Evolutionary conservation across 2,888 invertebrate species (phyloP).

Genomic region (Lutraria lutraria): DNA sequence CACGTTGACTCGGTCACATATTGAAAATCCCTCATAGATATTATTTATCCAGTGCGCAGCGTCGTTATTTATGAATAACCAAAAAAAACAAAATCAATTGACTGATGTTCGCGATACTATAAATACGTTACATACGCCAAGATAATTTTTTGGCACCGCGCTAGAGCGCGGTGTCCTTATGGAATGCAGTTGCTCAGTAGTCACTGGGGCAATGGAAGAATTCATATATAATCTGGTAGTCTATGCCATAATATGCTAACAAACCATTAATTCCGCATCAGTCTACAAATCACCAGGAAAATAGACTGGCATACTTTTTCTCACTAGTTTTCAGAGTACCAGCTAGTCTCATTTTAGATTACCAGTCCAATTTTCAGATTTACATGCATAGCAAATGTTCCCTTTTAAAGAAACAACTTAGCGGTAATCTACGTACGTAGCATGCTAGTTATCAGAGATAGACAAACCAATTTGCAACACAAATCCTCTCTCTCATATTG

Average conservation of each 20-base stretch:
- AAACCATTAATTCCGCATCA: background rate
- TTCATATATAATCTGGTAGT: too few relatives aligned
- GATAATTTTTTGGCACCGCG: too few relatives aligned
- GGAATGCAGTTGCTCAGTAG: too few relatives aligned
- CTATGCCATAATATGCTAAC: background rate
- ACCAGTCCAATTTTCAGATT: background rate
- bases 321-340: background rate
- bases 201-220: too few relatives aligned
- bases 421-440: background rate
- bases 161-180: too few relatives aligned
- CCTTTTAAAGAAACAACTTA: background rate
- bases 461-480: constrained; percentile 1
- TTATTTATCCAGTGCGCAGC: too few relatives aligned
- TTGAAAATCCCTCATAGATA: too few relatives aligned
- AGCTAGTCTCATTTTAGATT: background rate
- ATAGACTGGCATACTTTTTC: background rate
- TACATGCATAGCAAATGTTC: background rate
- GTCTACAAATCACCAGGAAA: background rate
- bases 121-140: too few relatives aligned
- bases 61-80: too few relatives aligned
- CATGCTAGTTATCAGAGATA: background rate
- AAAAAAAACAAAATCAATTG: too few relatives aligned
- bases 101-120: too few relatives aligned
- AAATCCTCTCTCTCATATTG: constrained; percentile 11
- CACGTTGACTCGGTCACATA: too few relatives aligned